A percentile compares a stretch with the other conserved stretches of the same genome.
phyloP scores from a whole-genome alignment of 2,888 invertebrate genomes.

The Drosophila neutralis region DNA sequence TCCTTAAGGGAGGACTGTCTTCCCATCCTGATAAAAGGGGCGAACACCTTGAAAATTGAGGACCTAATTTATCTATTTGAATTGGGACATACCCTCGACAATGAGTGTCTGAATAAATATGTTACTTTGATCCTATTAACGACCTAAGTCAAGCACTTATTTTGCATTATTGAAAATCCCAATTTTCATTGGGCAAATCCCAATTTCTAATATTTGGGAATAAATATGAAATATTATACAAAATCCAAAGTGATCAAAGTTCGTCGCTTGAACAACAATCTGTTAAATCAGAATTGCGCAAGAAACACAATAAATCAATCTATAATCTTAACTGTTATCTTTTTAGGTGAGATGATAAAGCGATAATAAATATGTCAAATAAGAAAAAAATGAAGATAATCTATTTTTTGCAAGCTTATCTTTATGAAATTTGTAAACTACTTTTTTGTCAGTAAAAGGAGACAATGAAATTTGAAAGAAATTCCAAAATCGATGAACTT shows the following conservation, averaged over 20 bases:
- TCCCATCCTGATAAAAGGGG: background rate
- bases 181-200: slow-evolving; percentile 1
- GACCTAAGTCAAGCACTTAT: background rate
- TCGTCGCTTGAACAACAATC: background rate
- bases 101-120: background rate
- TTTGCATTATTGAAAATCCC: slow-evolving; percentile 1
- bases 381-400: background rate
- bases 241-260: slow-evolving; percentile 9
- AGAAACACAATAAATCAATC: background rate
- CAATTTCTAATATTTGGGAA: slow-evolving; percentile 2
- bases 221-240: slow-evolving; percentile 25
- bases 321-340: background rate
- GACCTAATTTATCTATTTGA: slow-evolving; percentile 13
- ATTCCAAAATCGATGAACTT: background rate
- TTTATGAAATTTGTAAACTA: background rate
- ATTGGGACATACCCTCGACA: slow-evolving; percentile 8
- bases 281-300: slow-evolving; percentile 9
- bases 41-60: background rate
- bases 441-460: background rate
- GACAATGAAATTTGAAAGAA: background rate
- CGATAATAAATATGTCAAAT: background rate
- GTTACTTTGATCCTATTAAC: background rate
- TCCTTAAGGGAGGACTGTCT: slow-evolving; percentile 10
- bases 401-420: background rate
- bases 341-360: background rate